Base-by-base conservation (phyloP, 1,140 invertebrate species). In the Teleopsis dalmanni region DNA sequence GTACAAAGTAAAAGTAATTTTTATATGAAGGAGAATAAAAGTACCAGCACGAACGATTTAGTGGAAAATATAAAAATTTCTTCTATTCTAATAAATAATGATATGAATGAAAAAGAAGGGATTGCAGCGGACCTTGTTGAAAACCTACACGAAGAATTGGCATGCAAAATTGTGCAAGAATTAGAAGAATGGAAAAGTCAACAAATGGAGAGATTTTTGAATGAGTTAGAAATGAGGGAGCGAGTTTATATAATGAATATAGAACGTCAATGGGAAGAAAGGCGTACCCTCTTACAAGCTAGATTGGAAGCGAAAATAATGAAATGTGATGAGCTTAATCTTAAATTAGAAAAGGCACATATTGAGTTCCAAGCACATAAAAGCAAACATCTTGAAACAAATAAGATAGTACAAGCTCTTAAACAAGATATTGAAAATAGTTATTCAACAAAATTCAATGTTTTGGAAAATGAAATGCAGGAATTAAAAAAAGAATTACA, bases 141-240 rank as follows among this genome's bases (percentile, higher is more conserved):
- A 3, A 13, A 11, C n/a, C 36, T 40, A 22, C 13, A 18, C 7
- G 33, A 47, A 31, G 36, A 50, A 25, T 26, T 46, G 22, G 23
- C 21, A 25, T 27, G 47, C 14, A 35, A 48, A 35, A 27, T 53
- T 9, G 21, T 53, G 2, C 35, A 40, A 4, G 47, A 46, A 21
- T 31, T 60, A 21, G 50, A 43, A 22, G 38, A 43, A 9, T 60
- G 58, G 58, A 59, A 57, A n/a, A 16, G 19, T 11, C 38, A 60
- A 9, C 46, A 60, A 48, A 58, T 58, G 5, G 27, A 50, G 2
- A 21, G 36, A 1, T 60, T 61, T 34, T 27, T 57, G 18, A 13
- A 49, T 21, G 56, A 60, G 25, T 14, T 60, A 1, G 49, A 47
- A 0, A 25, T 19, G 5, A 58, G 54, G 14, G 52, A 60, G 26